These are phyloP conservation scores for Onthophagus sagittarius DNA, from an alignment of 2,888 invertebrate species.

Conservation along the genomic window DNA sequence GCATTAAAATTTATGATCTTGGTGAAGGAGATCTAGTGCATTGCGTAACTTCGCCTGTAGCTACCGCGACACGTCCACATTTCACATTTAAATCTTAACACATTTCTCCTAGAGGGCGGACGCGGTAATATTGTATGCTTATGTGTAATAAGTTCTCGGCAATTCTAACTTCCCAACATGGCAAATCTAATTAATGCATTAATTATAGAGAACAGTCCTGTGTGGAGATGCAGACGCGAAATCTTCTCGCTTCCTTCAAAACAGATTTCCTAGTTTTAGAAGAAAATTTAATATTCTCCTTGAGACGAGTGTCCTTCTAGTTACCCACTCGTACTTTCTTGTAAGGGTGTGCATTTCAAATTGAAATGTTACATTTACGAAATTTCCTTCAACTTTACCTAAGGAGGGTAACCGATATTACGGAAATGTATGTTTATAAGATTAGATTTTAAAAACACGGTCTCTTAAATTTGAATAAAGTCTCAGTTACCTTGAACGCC, in stretches of 20 bases:
- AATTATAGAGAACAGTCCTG: neutral
- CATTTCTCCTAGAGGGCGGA: neutral
- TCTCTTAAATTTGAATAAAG: neutral
- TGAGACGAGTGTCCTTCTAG: neutral
- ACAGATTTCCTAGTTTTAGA: neutral
- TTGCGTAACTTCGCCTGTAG: neutral
- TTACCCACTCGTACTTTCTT: neutral
- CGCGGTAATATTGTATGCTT: neutral
- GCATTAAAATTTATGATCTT: slow-evolving; percentile 12
- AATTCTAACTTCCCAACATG: neutral
- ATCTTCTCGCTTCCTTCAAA: neutral
- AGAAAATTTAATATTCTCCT: neutral
- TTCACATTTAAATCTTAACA: neutral
- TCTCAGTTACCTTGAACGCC: neutral
- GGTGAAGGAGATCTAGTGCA: slow-evolving; percentile 4
- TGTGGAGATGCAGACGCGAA: neutral
- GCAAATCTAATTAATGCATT: neutral
- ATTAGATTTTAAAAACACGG: neutral
- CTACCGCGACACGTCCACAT: neutral
- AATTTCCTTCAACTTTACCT: neutral
- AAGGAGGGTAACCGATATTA: neutral
- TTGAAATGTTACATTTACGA: too few species aligned
- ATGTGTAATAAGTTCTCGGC: neutral
- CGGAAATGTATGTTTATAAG: neutral
- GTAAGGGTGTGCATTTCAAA: neutral